phyloP scores from a whole-genome alignment of 2,113 vertebrate genomes.

The Odobenus rosmarus region DNA sequence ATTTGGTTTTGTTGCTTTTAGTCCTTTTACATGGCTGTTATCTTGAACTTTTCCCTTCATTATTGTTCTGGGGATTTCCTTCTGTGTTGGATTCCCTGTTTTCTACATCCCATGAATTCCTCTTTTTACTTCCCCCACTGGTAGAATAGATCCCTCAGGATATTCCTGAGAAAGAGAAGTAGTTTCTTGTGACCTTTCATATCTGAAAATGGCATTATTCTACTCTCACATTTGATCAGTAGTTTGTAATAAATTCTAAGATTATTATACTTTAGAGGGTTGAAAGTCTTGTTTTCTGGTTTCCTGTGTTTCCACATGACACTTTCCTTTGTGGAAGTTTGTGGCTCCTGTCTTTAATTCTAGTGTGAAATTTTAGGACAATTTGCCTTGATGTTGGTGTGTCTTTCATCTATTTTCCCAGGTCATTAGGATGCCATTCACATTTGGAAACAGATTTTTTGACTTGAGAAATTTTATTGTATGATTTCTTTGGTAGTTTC shows the following conservation, averaged over 20 bases:
- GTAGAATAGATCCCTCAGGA: neutral
- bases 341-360: neutral
- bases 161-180: neutral
- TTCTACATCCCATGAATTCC: neutral
- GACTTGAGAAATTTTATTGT: neutral
- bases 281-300: neutral
- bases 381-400: accelerated
- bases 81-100: neutral
- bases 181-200: neutral
- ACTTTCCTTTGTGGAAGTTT: neutral
- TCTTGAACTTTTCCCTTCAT: neutral
- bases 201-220: neutral
- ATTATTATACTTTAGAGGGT: neutral
- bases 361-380: neutral
- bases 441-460: neutral
- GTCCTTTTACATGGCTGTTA: neutral
- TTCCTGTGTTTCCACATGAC: neutral
- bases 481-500: conserved; percentile 17
- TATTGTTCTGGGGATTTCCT: neutral
- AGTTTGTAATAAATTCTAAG: neutral
- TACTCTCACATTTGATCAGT: neutral
- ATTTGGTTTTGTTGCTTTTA: neutral
- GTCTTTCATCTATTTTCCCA: neutral
- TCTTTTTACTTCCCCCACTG: neutral
- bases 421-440: neutral